Evolutionary conservation across 64 coral and sea anemone species (phyloP).

Genomic region (Pachyseris speciosa): DNA sequence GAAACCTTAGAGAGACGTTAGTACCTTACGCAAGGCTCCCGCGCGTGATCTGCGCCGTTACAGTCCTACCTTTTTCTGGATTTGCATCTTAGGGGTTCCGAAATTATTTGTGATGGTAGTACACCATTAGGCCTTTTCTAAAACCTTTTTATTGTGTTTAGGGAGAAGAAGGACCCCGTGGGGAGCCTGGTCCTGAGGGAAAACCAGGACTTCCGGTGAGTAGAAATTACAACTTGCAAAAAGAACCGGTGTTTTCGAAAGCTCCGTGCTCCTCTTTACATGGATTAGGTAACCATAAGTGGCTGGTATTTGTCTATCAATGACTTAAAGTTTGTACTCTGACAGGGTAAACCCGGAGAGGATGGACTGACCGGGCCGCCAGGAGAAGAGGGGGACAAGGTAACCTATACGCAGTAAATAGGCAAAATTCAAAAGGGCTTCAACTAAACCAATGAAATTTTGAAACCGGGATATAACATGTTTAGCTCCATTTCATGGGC

Average conservation of each 20-base stretch:
- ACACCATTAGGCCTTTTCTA: not conserved
- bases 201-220: slow-evolving; percentile 55
- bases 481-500: too few species aligned
- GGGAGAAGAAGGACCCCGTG: slow-evolving; percentile 75
- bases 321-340: not conserved
- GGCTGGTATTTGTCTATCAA: too few species aligned
- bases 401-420: too few species aligned
- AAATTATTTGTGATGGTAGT: not conserved
- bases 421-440: too few species aligned
- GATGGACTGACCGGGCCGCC: slow-evolving; percentile 58
- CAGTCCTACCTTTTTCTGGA: too few species aligned
- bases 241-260: too few species aligned
- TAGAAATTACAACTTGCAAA: not conserved
- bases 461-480: too few species aligned
- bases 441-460: too few species aligned
- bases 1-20: too few species aligned
- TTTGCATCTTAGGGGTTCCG: too few species aligned
- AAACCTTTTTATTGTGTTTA: not conserved
- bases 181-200: slow-evolving; percentile 64
- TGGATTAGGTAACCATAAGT: not conserved
- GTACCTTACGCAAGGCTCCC: too few species aligned
- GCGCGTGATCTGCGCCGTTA: too few species aligned
- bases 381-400: slow-evolving; percentile 71
- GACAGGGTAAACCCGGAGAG: slow-evolving; percentile 56
- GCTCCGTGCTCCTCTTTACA: not conserved